A percentile compares a stretch with the other conserved stretches of the same genome.
These are phyloP conservation scores for Dynastes tityus DNA, from an alignment of 2,888 invertebrate species.

Conservation along the genomic window DNA sequence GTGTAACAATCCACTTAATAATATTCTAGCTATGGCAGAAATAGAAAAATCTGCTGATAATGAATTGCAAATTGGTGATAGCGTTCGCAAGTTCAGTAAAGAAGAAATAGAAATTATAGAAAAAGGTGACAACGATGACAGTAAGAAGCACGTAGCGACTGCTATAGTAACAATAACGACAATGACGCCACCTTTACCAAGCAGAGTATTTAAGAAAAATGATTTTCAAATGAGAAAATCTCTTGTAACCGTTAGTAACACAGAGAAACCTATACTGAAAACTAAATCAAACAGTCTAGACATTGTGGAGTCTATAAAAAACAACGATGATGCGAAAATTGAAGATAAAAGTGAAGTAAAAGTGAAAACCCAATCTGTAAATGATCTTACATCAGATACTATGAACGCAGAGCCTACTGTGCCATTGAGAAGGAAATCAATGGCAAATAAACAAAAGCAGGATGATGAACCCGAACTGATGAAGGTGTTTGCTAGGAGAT, in stretches of 20 bases:
- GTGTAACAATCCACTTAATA: constrained; percentile 5
- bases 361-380: constrained; percentile 49
- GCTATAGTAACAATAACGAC: constrained; percentile 58
- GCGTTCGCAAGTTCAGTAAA: constrained; percentile 68
- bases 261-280: constrained; percentile 71
- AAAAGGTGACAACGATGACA: constrained; percentile 59
- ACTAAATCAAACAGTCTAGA: constrained; percentile 75
- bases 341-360: constrained; percentile 46
- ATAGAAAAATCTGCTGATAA: constrained; percentile 14
- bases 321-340: constrained; percentile 37
- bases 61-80: constrained; percentile 38
- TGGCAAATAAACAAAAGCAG: constrained; percentile 70
- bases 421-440: constrained; percentile 74
- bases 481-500: constrained; percentile 87
- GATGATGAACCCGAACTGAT: constrained; percentile 85
- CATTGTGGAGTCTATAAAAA: constrained; percentile 69
- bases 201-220: constrained; percentile 55
- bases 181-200: constrained; percentile 54
- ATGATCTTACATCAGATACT: constrained; percentile 33
- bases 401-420: constrained; percentile 67
- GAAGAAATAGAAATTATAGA: constrained; percentile 71
- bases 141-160: constrained; percentile 55
- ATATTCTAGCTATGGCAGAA: constrained; percentile 7
- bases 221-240: constrained; percentile 54
- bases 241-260: constrained; percentile 47